Evolutionary conservation across 2,797 vertebrate genomes (phyloP).

Genomic region (Apodemus agrarius): DNA sequence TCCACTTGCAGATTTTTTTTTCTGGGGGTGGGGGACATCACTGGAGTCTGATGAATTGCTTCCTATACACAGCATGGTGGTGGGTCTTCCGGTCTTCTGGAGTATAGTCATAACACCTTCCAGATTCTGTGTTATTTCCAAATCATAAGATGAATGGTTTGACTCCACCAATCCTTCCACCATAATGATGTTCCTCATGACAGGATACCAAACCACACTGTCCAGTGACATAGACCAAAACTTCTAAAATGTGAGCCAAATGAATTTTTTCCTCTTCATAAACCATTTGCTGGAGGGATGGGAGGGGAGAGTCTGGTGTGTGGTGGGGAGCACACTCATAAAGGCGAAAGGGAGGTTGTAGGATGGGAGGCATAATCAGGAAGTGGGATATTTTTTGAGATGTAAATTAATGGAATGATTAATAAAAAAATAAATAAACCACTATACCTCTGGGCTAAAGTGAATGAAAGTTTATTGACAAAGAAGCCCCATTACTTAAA

Average conservation of each 20-base stretch:
- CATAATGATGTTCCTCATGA: accelerated
- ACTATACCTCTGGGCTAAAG: not conserved
- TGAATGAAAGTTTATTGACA: not conserved
- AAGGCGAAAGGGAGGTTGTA: no score
- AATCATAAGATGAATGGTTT: not conserved
- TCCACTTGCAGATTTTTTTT: not conserved
- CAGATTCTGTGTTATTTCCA: not conserved
- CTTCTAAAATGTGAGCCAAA: not conserved
- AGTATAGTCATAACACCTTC: not conserved
- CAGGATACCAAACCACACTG: not conserved
- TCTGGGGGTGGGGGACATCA: accelerated
- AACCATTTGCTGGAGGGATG: not conserved
- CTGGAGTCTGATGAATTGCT: not conserved
- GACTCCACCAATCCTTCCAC: not conserved
- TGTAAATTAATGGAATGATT: no score
- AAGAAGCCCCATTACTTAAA: not conserved
- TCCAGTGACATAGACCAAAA: not conserved
- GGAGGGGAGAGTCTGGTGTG: no score
- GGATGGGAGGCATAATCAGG: no score
- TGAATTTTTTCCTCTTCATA: not conserved
- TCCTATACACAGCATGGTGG: accelerated
- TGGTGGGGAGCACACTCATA: no score
- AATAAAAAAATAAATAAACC: not conserved
- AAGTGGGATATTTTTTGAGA: no score
- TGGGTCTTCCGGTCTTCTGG: not conserved